phyloP scores from a whole-genome alignment of 2,113 vertebrate genomes.

The Cyprinus carpio region DNA sequence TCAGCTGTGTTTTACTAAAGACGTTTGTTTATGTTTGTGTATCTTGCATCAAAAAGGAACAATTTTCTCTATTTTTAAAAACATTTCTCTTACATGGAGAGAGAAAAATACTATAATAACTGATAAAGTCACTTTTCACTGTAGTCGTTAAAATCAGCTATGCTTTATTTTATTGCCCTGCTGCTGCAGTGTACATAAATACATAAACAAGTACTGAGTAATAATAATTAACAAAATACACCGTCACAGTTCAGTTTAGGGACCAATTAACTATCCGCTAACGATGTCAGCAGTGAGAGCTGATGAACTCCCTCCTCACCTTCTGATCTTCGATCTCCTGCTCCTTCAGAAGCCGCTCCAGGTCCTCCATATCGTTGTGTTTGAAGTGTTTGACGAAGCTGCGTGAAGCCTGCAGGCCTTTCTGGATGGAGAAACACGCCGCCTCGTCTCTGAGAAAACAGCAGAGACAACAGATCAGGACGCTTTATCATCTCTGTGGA shows the following conservation, averaged over 20 bases:
- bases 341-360: constrained; percentile 90
- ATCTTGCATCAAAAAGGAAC: background rate
- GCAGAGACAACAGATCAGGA: background rate
- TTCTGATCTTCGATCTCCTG: constrained; percentile 95
- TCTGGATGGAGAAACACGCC: constrained; percentile 96
- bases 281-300: no score
- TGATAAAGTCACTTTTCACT: background rate
- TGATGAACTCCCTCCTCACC: constrained; percentile 66
- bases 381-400: constrained; percentile 95
- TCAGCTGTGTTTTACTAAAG: background rate
- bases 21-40: no score
- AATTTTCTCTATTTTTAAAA: background rate
- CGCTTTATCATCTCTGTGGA: background rate
- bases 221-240: background rate
- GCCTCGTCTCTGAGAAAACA: constrained; percentile 84
- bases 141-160: background rate
- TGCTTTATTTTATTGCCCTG: background rate
- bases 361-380: constrained; percentile 93
- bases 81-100: background rate
- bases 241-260: no score
- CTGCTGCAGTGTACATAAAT: background rate
- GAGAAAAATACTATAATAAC: background rate
- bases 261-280: no score
- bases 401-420: constrained; percentile 93
- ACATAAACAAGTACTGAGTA: background rate